Conservation (phyloP, 2,797 vertebrate genomes). For the Eulemur rubriventer region DNA sequence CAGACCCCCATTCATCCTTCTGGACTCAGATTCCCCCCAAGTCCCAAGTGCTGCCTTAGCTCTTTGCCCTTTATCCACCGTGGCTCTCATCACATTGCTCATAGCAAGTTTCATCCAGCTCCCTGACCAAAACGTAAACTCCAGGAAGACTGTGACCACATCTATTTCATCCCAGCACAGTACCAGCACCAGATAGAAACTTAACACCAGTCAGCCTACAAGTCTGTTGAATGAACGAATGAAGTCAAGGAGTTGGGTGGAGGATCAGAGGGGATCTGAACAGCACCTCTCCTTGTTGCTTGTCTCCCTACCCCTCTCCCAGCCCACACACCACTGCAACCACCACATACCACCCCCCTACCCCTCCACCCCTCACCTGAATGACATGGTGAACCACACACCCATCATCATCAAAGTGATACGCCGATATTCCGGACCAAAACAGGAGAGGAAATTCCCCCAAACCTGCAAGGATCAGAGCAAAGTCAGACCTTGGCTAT, state of each 20-base stretch:
- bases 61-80: accelerated
- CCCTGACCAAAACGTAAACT: neutral
- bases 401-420: conserved; percentile 99
- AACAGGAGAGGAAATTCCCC: conserved; percentile 93
- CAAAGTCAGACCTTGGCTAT: neutral
- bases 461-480: conserved; percentile 89
- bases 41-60: neutral
- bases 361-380: conserved; percentile 88
- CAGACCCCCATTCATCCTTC: neutral
- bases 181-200: neutral
- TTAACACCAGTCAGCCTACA: neutral
- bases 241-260: neutral
- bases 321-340: neutral
- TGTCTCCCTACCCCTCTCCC: too few relatives aligned
- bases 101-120: neutral
- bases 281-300: neutral
- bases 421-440: conserved; percentile 93
- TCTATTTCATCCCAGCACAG: neutral
- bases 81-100: neutral
- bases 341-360: neutral
- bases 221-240: neutral
- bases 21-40: neutral
- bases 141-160: neutral
- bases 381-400: conserved; percentile 99
- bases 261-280: neutral